Base-by-base conservation (phyloP, 2,888 invertebrate species). In the Drosophila paranaensis region DNA sequence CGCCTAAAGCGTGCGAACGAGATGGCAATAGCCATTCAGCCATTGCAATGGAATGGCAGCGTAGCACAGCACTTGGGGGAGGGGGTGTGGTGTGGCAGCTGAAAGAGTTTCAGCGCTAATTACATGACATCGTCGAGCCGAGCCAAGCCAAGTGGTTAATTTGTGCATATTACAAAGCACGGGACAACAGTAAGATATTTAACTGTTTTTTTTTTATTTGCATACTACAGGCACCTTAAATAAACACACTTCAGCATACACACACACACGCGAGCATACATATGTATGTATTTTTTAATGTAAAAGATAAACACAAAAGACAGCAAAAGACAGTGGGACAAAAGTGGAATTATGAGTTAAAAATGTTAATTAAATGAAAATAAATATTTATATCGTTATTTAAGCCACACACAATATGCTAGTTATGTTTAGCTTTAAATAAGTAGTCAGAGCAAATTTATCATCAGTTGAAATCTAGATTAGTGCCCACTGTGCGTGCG, bases 61-160 rank as follows among this genome's bases (percentile, higher is more conserved):
- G 14, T 20, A 20, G 20, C 20, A 20, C 20, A 20, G 20, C 20
- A 1, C 30, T 0, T 2, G 5, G 48, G 30, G 30, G 2, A 33
- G 6, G 11, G 16, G 33, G 48, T 40, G 58, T 27, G 40, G 16
- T 46, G 16, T 61, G 43, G 57, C 30, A 30, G 54, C 56, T 53
- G 53, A 45, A 72, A 63, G 78, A 73, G 73, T 61, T 73, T 72
- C 60, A 68, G 68, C 66, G 75, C 71, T 77, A 79, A 77, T 77
- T 77, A 77, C 66, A 74, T 74, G 75, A 74, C 79, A 79, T 74
- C 66, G 89, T 82, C 62, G 74, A 80, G 89, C 70, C 89, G 9
- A 50, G 51, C 68, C 86, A 78, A 86, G 77, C 74, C 82, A 88
- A 88, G 83, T 81, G 83, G 72, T 83, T 86, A 83, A 86, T 88